Evolutionary conservation across 2,888 invertebrate species (phyloP), one percentile per base, ranked within the genome.

Genomic region (Choristoneura rosaceana): DNA sequence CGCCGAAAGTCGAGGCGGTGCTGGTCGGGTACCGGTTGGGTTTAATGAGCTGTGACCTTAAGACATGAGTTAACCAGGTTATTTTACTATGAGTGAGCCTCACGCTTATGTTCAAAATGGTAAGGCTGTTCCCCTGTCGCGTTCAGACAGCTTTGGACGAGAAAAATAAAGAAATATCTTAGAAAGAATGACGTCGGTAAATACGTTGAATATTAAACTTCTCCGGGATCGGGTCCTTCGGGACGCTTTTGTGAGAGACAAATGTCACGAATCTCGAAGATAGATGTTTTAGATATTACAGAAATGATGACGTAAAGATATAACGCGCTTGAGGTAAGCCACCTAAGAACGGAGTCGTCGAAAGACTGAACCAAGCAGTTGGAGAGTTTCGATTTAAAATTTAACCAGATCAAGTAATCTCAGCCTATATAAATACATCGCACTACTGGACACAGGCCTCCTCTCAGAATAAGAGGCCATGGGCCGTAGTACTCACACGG

Each of bases 121-220:
- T n/a, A 7, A 38, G 64, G 33, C 50, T 64, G 50, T 50, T 50
- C 34, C n/a, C 50, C n/a, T 34, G 5, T 14, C 47, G 9, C 50
- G 17, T 47, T 34, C 50, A 50, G 64, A 50, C 63, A 64, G 64
- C 34, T 34, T 64, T 15, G 34, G 64, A n/a, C 64, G 34, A 7
- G 50, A 50, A 60, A 60, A 68, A 69, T 61, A 69, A 69, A 50
- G 60, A 59, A 50, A 55, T 55, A 66, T 66, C 43, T n/a, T 10
- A 15, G 66, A 66, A 67, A 61, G 52, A 67, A 71, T 62, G 66
- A 60, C 61, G 66, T 55, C 71, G 55, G 66, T 71, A 71, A 71
- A 70, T 66, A 67, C 67, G 17, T 14, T 67, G 71, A 67, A 71
- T 71, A 71, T 67, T 71, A 71, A 67, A 71, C 61, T 55, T 52